Base-by-base conservation (phyloP, 2,113 vertebrate species). In the Calypte anna region DNA sequence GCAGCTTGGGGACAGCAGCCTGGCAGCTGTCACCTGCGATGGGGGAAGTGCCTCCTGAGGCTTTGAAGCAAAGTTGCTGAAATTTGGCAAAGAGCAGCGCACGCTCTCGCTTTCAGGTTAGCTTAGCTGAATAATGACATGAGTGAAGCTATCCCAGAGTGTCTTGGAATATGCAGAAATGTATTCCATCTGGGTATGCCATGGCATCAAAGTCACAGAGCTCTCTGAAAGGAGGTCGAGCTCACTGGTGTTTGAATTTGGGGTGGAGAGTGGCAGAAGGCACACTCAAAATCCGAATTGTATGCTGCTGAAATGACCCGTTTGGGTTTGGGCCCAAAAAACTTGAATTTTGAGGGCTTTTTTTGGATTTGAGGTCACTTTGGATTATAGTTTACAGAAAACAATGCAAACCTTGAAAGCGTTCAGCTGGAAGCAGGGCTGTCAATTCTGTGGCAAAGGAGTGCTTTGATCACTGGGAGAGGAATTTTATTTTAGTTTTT, bases 101-200 rank as follows among this genome's bases (percentile, higher is more conserved):
- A 55, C 2, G 9, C 85, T 94, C 86, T 82, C 0, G 10, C 88
- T 94, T 95, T 96, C 93, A 93, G 93, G 72, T 94, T 95, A 74
- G 92, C 59, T 94, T 95, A 94, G 94, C 84, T 91, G 94, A 96
- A 94, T 93, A 95, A 97, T 95, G 91, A 70, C 64, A 61, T 78
- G 91, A 96, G 94, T 0, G 1, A 63, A 94, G 94, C 92, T 84
- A 93, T 93, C 96, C 94, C 88, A 96, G 96, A 95, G 96, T 93
- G 95, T 93, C 93, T 91, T 93, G 96, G 96, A 96, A 96, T 93
- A 92, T 53, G 69, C 86, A 86, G 94, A 90, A 96, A 95, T 77
- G 38, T 13, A 70, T 94, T 95, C 94, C 96, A 96, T 95, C 96
- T 96, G 96, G 77, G 91, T 95, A 43, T 22, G 53, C 86, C 70